phyloP scores from a whole-genome alignment of 2,113 vertebrate genomes.

The Chaenogobius annularis region DNA sequence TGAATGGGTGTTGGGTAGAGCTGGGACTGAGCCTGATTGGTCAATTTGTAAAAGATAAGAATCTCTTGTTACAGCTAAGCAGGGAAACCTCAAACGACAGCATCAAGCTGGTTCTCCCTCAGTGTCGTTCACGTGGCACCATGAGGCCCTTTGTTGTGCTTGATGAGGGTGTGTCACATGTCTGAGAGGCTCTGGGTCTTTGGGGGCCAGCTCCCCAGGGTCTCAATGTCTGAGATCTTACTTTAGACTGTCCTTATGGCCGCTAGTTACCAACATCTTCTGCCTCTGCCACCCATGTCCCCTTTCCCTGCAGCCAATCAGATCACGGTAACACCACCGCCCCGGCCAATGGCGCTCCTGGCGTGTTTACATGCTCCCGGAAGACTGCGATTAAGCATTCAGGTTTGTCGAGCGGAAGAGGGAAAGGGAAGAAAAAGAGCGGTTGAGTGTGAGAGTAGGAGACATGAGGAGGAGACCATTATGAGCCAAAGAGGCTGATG shows the following conservation, averaged over 20 bases:
- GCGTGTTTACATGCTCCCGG: conserved; percentile 68
- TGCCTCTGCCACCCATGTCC: conserved; percentile 51
- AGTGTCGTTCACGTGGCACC: not conserved
- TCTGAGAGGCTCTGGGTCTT: conserved; percentile 61
- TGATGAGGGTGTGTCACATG: conserved; percentile 70
- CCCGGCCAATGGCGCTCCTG: conserved; percentile 62
- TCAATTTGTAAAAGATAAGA: conserved; percentile 1
- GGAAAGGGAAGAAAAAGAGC: conserved; percentile 23
- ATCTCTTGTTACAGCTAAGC: conserved; percentile 1
- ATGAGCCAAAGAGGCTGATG: conserved; percentile 60
- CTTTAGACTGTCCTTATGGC: conserved; percentile 31
- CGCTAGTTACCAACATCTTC: conserved; percentile 57
- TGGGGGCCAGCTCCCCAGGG: conserved; percentile 59
- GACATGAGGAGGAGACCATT: conserved; percentile 51
- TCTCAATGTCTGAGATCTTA: not conserved
- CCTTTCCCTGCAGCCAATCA: conserved; percentile 55
- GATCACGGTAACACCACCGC: conserved; percentile 29
- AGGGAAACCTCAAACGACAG: not conserved
- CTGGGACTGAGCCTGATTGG: conserved; percentile 7
- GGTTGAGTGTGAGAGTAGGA: conserved; percentile 16
- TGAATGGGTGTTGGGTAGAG: not conserved
- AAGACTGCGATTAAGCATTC: conserved; percentile 75
- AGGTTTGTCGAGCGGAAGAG: conserved; percentile 69
- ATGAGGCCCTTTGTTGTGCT: conserved; percentile 58
- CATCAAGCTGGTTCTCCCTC: not conserved